Percentiles rank a stretch among this genome's conserved stretches.
phyloP scores from a whole-genome alignment of 2,113 vertebrate species.

The Chionodraco myersi region DNA sequence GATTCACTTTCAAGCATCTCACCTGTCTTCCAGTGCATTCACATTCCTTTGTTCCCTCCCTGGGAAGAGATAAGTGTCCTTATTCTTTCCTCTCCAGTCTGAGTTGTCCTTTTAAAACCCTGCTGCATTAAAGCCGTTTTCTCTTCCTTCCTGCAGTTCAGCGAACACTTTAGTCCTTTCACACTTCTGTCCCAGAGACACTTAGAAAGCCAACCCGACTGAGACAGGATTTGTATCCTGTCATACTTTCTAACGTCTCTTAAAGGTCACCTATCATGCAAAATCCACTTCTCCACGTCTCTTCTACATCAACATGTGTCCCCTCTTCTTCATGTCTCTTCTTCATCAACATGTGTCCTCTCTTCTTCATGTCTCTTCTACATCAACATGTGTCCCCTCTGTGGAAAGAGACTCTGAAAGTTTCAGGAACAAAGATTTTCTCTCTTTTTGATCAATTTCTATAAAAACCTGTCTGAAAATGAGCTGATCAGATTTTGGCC shows the following conservation, averaged over 20 bases:
- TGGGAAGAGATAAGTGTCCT: conserved; percentile 15
- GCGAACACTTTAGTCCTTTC: not conserved
- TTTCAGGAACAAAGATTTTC: too few relatives aligned
- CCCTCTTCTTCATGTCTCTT: too few relatives aligned
- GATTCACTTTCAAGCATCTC: conserved; percentile 16
- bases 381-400: too few relatives aligned
- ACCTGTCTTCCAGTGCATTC: conserved; percentile 6
- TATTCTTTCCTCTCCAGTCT: conserved; percentile 12
- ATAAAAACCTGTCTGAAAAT: too few relatives aligned
- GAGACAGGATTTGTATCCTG: not conserved
- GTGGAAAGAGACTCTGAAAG: too few relatives aligned
- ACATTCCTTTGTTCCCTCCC: not conserved
- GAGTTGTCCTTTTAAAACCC: conserved; percentile 26
- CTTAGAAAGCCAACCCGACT: conserved; percentile 13
- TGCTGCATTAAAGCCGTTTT: conserved; percentile 22
- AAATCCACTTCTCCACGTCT: too few relatives aligned
- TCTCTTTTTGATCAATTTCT: too few relatives aligned
- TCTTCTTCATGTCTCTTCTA: too few relatives aligned
- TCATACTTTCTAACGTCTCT: not conserved
- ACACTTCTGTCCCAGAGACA: not conserved
- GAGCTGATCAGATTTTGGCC: too few relatives aligned
- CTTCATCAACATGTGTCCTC: too few relatives aligned
- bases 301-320: too few relatives aligned
- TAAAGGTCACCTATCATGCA: too few relatives aligned
- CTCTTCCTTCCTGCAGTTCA: conserved; percentile 6